phyloP scores from a whole-genome alignment of 2,888 invertebrate genomes.

The Polyommatus iphigenia region DNA sequence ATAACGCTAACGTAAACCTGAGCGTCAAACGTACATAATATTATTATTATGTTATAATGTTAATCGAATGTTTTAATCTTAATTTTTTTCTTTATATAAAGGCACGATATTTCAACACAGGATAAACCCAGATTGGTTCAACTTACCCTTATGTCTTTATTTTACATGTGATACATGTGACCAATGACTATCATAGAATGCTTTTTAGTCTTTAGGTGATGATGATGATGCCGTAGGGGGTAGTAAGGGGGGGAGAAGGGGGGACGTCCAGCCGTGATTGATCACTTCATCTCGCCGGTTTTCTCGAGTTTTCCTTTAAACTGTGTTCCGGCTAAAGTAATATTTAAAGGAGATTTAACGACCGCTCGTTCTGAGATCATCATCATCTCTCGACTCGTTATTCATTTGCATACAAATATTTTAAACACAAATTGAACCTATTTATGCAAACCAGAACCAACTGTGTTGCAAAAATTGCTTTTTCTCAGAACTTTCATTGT shows the following conservation, averaged over 20 bases:
- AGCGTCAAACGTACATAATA: too few species aligned
- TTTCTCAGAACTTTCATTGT: too few species aligned
- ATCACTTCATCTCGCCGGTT: conserved; percentile 26
- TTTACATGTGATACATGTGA: not conserved
- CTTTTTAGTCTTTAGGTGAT: not conserved
- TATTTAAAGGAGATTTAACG: conserved; percentile 27
- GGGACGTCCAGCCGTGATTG: conserved; percentile 19
- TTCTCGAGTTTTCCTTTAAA: conserved; percentile 21
- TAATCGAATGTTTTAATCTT: too few species aligned
- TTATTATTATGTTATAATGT: too few species aligned
- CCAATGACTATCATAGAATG: not conserved
- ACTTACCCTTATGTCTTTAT: not conserved
- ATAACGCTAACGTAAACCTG: too few species aligned
- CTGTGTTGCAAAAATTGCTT: too few species aligned
- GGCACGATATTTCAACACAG: not conserved
- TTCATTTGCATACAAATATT: not conserved
- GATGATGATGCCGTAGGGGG: not conserved
- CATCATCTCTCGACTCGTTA: not conserved
- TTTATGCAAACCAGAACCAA: too few species aligned
- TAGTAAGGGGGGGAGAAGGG: not conserved
- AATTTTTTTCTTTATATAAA: too few species aligned
- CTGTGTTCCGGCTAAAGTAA: conserved; percentile 23
- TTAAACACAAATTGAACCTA: too few species aligned
- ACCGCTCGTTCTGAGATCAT: conserved; percentile 3
- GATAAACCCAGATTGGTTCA: not conserved